Evolutionary conservation across 2,113 vertebrate genomes (phyloP).

Genomic region (Caranx ignobilis): DNA sequence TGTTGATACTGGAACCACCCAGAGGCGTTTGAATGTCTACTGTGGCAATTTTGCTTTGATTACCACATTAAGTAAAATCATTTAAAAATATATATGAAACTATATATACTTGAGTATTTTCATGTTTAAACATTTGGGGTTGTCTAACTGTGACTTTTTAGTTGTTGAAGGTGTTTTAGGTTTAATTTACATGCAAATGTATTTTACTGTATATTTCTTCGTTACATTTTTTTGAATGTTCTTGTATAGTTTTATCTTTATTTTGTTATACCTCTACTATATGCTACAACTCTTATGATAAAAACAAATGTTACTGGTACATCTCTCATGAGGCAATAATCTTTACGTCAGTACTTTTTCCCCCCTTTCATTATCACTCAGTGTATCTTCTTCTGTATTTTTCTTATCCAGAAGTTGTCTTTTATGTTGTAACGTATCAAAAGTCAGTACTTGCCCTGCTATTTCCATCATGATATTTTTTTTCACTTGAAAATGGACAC

Average conservation of each 20-base stretch:
- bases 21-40: slow-evolving; percentile 51
- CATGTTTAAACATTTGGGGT: slow-evolving; percentile 14
- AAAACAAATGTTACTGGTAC: slow-evolving; percentile 19
- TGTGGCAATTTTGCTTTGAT: slow-evolving; percentile 57
- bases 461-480: background rate
- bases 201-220: slow-evolving; percentile 37
- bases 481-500: background rate
- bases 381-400: slow-evolving; percentile 35
- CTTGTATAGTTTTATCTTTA: slow-evolving; percentile 25
- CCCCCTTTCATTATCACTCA: background rate
- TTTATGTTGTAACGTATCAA: background rate
- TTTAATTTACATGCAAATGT: slow-evolving; percentile 42
- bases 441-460: background rate
- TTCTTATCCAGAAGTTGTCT: slow-evolving; percentile 60
- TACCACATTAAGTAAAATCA: background rate
- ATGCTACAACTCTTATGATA: background rate
- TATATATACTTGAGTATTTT: slow-evolving; percentile 19
- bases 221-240: slow-evolving; percentile 39
- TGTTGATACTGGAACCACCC: slow-evolving; percentile 18
- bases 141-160: slow-evolving; percentile 56
- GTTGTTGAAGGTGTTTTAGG: slow-evolving; percentile 21
- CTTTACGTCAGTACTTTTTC: background rate
- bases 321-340: background rate
- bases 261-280: slow-evolving; percentile 14
- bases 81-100: background rate